These are phyloP conservation scores for Cryptus armator DNA, from an alignment of 2,888 invertebrate genomes.

Conservation along the genomic window DNA sequence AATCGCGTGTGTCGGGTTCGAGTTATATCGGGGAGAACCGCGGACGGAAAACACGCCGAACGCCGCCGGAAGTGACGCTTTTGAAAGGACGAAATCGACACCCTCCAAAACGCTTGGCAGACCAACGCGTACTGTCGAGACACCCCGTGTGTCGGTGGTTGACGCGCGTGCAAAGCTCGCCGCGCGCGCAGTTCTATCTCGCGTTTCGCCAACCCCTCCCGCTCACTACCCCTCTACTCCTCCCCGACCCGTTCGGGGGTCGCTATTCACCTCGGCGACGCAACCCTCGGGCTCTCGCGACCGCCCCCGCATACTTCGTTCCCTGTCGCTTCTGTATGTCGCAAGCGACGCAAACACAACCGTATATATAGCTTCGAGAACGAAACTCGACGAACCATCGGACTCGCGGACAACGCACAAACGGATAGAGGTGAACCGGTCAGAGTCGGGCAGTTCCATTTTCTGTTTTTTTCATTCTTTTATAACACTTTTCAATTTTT, in stretches of 20 bases:
- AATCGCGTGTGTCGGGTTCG: background rate
- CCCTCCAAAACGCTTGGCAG: constrained; percentile 50
- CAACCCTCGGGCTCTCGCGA: constrained; percentile 19
- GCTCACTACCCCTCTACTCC: background rate
- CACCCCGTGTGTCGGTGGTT: constrained; percentile 45
- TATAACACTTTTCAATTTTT: background rate
- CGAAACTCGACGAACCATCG: background rate
- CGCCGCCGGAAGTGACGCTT: constrained; percentile 26
- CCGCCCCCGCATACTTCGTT: constrained; percentile 3
- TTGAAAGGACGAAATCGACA: constrained; percentile 25
- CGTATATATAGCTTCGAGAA: background rate
- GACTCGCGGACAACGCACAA: background rate
- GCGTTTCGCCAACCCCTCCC: constrained; percentile 55
- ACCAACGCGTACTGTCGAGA: constrained; percentile 61
- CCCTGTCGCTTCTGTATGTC: background rate
- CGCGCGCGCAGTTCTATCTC: constrained; percentile 61
- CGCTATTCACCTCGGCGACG: background rate
- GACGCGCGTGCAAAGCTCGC: constrained; percentile 61
- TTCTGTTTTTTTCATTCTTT: background rate
- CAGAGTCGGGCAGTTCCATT: background rate
- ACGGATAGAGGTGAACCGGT: background rate
- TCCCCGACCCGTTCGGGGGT: background rate
- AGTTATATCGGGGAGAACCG: background rate
- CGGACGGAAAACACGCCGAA: constrained; percentile 21
- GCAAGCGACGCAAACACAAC: background rate